A percentile compares a stretch with the other conserved stretches of the same genome.
phyloP scores from a whole-genome alignment of 2,888 invertebrate species.

The Dichetophora obliterata region DNA sequence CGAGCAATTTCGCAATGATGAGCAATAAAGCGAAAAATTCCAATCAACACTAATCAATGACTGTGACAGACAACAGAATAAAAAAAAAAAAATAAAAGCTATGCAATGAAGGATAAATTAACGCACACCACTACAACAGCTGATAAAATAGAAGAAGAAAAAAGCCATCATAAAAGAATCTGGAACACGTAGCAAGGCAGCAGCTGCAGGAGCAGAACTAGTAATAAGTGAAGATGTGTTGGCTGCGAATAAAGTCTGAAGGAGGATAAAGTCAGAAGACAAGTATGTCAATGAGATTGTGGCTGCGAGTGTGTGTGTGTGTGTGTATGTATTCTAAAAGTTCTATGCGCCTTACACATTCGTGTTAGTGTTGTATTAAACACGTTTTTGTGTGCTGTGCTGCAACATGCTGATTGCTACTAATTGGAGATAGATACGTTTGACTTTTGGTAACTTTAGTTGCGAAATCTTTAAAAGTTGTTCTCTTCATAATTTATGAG shows the following conservation, averaged over 20 bases:
- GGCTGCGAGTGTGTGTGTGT: not conserved
- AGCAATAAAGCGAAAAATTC: constrained; percentile 63
- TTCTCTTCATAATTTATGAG: too few species aligned
- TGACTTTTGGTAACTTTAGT: too few species aligned
- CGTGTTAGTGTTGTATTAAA: too few species aligned
- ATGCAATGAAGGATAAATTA: not conserved
- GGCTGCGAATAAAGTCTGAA: too few species aligned
- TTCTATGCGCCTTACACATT: not conserved
- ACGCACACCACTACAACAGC: not conserved
- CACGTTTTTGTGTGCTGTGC: too few species aligned
- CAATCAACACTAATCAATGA: constrained; percentile 63
- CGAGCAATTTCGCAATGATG: not conserved
- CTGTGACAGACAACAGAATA: not conserved
- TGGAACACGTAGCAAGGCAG: not conserved
- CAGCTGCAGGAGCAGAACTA: not conserved
- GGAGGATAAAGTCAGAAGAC: too few species aligned
- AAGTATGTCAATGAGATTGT: not conserved
- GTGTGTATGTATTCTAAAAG: not conserved
- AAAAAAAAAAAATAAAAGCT: not conserved
- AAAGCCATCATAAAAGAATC: not conserved
- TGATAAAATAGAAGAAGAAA: not conserved
- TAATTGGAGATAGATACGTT: too few species aligned
- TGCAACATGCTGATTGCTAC: too few species aligned
- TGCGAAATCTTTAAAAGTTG: too few species aligned
- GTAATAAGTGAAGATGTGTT: not conserved